phyloP scores from a whole-genome alignment of 1,140 invertebrate species.

The Macrobrachium rosenbergii region DNA sequence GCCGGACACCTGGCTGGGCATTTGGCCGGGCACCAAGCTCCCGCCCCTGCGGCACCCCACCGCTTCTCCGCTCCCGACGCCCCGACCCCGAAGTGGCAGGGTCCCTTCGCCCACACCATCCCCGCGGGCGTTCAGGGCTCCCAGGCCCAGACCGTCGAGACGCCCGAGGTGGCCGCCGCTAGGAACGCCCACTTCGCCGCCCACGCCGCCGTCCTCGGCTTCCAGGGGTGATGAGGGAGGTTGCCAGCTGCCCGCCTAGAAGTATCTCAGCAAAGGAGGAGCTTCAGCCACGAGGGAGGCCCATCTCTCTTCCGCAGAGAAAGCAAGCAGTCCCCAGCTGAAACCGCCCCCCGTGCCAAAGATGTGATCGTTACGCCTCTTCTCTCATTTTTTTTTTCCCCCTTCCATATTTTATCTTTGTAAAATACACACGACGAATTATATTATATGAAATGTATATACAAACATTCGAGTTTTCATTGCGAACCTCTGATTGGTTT shows the following conservation, averaged over 20 bases:
- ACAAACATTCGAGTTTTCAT: neutral
- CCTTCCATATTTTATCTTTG: no score
- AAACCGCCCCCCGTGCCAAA: no score
- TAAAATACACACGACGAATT: no score
- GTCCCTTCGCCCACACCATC: constrained; percentile 36
- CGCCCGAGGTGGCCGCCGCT: constrained; percentile 31
- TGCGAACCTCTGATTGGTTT: neutral
- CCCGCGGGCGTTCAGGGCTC: constrained; percentile 28
- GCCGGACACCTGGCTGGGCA: constrained; percentile 32
- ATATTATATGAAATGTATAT: neutral
- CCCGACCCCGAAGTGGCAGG: neutral
- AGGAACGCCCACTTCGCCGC: constrained; percentile 24
- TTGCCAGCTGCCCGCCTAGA: no score
- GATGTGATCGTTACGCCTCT: no score
- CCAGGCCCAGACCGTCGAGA: constrained; percentile 9
- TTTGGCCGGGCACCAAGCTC: constrained; percentile 28
- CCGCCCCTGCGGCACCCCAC: neutral
- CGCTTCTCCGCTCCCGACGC: constrained; percentile 7
- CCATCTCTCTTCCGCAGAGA: no score
- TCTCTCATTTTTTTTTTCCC: no score
- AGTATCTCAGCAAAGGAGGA: no score
- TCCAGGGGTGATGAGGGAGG: no score
- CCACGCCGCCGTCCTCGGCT: constrained; percentile 17
- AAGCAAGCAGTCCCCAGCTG: no score
- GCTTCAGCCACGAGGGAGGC: no score